Evolutionary conservation across 2,888 invertebrate genomes (phyloP), one percentile per base, ranked within the genome.

Genomic region (Stenodera caucasica): DNA sequence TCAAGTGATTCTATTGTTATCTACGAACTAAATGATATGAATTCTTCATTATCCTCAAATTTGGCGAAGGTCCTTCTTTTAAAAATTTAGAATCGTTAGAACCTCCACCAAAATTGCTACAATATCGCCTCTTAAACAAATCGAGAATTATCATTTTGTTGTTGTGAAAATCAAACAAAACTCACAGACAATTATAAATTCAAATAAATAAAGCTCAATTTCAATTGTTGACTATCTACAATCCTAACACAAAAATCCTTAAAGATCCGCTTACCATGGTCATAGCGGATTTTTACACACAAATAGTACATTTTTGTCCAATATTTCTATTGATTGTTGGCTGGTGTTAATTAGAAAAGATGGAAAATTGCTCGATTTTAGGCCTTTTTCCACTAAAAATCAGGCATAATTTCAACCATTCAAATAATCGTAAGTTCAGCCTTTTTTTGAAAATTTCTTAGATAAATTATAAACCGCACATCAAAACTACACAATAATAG

Each of bases 191-290:
- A n/a, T n/a, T n/a, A n/a, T n/a, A n/a, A n/a, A n/a, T n/a, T n/a
- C n/a, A n/a, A 61, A 66, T 67, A 69, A 65, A 72, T 67, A 69
- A 72, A 71, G 70, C 71, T 66, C 64, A 61, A 58, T 60, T 63
- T 68, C 67, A 68, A 55, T 68, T 58, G 55, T 51, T 68, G 63
- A 72, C 75, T 77, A 77, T 76, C 77, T 78, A 77, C 76, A 77
- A 71, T 70, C 74, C 76, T 77, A 77, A 77, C 78, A 78, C 76
- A 76, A 76, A n/a, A n/a, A 77, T 73, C 72, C 73, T 72, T 72
- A 73, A 67, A 71, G 68, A 68, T 67, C 69, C 64, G 65, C 68
- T 59, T n/a, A 45, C 5, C 45, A 12, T 23, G 40, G 68, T 66
- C 63, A 55, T 63, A 12, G 66, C 66, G 68, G 70, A 70, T 66